Base-by-base conservation (phyloP, 2,113 vertebrate genomes). In the Malurus elegans region DNA sequence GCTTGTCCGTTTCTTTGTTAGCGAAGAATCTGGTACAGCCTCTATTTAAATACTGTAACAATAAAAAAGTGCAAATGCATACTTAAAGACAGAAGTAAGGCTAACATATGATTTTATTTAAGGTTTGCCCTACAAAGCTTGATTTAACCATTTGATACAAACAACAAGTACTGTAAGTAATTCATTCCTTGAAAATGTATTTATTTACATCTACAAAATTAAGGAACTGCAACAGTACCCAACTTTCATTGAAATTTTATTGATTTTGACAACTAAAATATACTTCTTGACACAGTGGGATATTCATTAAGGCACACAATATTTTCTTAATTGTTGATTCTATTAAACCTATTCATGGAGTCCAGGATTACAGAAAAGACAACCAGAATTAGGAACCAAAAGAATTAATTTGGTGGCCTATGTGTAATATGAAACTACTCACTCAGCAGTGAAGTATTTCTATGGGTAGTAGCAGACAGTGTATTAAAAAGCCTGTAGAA, bases 1-100 rank as follows among this genome's bases (percentile, higher is more conserved):
- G 98, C 88, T 99, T 98, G 98, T 99, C 99, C 11, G 99, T 99
- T 70, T 99, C 99, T 97, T 99, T 99, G 97, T 97, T 98, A 78
- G 99, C 99, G 9, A 99, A 99, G 97, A 98, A 99, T 42, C 98
- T 98, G 61, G 99, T 99, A 95, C 99, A 99, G 92, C 99, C 99
- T 96, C 99, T 98, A 97, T 99, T 99, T 97, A 99, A 98, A 95
- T 99, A 99, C 99, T 99, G 95, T 3, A 92, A 86, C 70, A 97
- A 93, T 15, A 72, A 79, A 83, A 25, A 95, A 44, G 87, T 65
- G 56, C 53, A 96, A 70, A 92, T 38, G 67, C 36, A 89, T 44
- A 31, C 21, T 94, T 88, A 67, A 36, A 90, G 51, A 69, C 2
- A 79, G 28, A 87, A 48, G n/a, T 38, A 94, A 64, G 26, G 48